Evolutionary conservation across 2,113 vertebrate genomes (phyloP), one percentile per base, ranked within the genome.

Genomic region (Phalacrocorax aristotelis): DNA sequence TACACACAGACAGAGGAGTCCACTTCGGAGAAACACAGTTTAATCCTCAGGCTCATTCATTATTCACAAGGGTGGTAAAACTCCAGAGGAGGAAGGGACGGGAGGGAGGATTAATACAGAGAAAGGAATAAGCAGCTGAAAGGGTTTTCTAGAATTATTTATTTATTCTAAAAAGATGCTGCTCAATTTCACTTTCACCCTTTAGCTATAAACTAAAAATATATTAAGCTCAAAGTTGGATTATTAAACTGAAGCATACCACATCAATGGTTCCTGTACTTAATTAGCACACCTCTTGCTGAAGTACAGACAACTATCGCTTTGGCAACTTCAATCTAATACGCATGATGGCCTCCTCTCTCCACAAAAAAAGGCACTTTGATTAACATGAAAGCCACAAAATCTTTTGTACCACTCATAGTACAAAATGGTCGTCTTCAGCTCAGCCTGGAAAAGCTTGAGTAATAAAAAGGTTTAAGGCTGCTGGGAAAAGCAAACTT

Each of bases 21-120:
- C 65, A 91, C 96, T 69, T 84, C 1, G 25, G 90, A 87, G 81
- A 94, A 96, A 82, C 55, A 61, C 51, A 75, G 76, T 17, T 93
- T 93, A 96, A 95, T 96, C 88, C 90, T 90, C 80, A 51, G 49
- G 68, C 80, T 94, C 89, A 95, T 95, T 94, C 95, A 91, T 96
- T 69, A 78, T 96, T 96, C 96, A 95, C 89, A 74, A 95, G 77
- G 76, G 74, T 87, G 94, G 65, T 95, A 86, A 69, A 92, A 94
- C 76, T 91, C 89, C 74, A 66, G 55, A 89, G 62, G 40, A 96
- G 51, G 44, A 87, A 81, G 15, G 38, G 42, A 94, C 16, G 51
- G 38, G 84, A 81, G 15, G 38, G 42, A 94, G 21, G 78, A 96
- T 96, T 96, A 96, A 74, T 69, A 89, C 13, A 76, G 57, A 79